Evolutionary conservation across 2,113 vertebrate genomes (phyloP).

Genomic region (Hymenochirus boettgeri): DNA sequence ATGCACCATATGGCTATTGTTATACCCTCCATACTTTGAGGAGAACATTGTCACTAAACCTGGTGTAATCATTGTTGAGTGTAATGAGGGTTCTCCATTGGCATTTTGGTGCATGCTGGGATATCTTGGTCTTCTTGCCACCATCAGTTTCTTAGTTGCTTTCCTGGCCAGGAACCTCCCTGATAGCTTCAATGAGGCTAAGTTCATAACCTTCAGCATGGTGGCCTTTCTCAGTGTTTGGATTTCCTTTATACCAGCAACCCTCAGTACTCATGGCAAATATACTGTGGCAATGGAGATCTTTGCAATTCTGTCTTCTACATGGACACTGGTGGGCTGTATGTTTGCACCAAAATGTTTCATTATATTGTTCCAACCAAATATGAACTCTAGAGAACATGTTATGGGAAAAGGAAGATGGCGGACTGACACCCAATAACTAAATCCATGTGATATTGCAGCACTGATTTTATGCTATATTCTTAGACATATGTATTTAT

Average conservation of each 20-base stretch:
- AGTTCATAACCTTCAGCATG: conserved; percentile 14
- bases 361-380: conserved; percentile 37
- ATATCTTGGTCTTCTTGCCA: conserved; percentile 45
- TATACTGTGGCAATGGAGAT: not conserved
- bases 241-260: not conserved
- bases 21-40: conserved; percentile 42
- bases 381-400: conserved; percentile 27
- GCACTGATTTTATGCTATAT: too few relatives aligned
- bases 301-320: not conserved
- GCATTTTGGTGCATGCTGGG: conserved; percentile 48
- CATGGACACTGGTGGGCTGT: conserved; percentile 20
- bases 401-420: conserved; percentile 15
- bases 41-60: conserved; percentile 40
- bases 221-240: conserved; percentile 2
- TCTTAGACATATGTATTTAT: too few relatives aligned
- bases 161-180: conserved; percentile 47
- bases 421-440: not conserved
- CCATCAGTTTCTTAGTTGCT: conserved; percentile 46
- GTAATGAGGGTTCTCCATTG: conserved; percentile 44
- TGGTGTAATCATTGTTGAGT: conserved; percentile 49
- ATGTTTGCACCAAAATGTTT: conserved; percentile 43
- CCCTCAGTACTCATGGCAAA: not conserved
- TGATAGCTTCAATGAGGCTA: conserved; percentile 43
- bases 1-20: conserved; percentile 36
- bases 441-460: too few relatives aligned